Evolutionary conservation across 2,888 invertebrate genomes (phyloP).

Genomic region (Acrobasis suavella): DNA sequence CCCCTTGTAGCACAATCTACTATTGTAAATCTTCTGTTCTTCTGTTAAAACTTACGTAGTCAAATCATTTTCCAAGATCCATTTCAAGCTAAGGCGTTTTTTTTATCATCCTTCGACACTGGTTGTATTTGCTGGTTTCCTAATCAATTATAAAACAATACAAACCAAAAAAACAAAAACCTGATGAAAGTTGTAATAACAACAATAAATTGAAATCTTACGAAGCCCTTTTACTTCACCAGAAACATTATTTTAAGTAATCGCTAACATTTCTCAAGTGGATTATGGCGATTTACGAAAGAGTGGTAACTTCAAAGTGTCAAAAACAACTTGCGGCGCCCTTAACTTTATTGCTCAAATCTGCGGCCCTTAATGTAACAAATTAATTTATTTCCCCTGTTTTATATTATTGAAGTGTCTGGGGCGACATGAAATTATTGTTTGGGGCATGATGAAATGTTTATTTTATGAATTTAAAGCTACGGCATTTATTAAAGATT

Average conservation of each 20-base stretch:
- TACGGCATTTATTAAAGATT: not conserved
- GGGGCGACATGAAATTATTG: not conserved
- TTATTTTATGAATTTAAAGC: not conserved
- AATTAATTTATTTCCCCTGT: slow-evolving; percentile 12
- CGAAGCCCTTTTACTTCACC: not conserved
- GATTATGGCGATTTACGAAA: not conserved
- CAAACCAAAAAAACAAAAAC: not conserved
- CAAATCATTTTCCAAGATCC: too few species aligned
- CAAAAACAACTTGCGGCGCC: not conserved
- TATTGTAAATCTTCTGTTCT: too few species aligned
- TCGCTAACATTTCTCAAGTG: not conserved
- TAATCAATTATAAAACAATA: too few species aligned
- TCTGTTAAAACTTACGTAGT: too few species aligned
- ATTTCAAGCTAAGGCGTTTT: too few species aligned
- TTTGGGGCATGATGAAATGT: not conserved
- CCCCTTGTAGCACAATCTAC: too few species aligned
- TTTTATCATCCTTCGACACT: too few species aligned
- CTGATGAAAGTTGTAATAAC: not conserved
- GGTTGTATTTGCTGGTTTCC: too few species aligned
- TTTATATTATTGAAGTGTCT: slow-evolving; percentile 1
- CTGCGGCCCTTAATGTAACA: slow-evolving; percentile 8
- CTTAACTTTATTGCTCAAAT: not conserved
- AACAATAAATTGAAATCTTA: not conserved
- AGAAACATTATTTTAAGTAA: not conserved
- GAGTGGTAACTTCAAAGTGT: not conserved